A percentile compares a stretch with the other conserved stretches of the same genome.
Evolutionary conservation across 2,888 invertebrate genomes (phyloP).

Genomic region (Cynaeus angustus): DNA sequence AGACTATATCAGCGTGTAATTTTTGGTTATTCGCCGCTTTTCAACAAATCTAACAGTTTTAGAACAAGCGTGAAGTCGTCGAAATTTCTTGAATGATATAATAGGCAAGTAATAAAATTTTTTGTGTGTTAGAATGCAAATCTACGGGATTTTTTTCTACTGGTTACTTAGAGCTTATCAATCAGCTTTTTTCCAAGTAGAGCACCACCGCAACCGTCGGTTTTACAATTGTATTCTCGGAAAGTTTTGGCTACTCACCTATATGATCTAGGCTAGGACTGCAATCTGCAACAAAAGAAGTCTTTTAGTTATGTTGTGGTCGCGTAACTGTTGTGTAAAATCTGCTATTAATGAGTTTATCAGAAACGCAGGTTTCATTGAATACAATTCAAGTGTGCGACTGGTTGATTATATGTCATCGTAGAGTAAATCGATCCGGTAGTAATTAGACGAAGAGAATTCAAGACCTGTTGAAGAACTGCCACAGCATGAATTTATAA

Average conservation of each 20-base stretch:
- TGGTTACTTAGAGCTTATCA: slow-evolving; percentile 12
- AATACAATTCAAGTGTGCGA: slow-evolving; percentile 8
- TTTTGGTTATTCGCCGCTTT: slow-evolving; percentile 11
- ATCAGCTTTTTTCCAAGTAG: background rate
- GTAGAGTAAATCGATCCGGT: slow-evolving; percentile 22
- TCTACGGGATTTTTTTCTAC: slow-evolving; percentile 6
- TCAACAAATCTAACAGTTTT: slow-evolving; percentile 4
- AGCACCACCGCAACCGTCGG: slow-evolving; percentile 1
- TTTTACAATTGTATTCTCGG: slow-evolving; percentile 1
- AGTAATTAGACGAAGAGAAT: slow-evolving; percentile 30
- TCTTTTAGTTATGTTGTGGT: background rate
- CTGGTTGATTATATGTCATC: no score
- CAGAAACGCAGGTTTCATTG: no score
- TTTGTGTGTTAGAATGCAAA: background rate
- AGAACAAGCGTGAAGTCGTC: slow-evolving; percentile 21
- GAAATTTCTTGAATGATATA: slow-evolving; percentile 10
- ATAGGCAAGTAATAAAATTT: slow-evolving; percentile 5
- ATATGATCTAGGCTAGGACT: slow-evolving; percentile 4
- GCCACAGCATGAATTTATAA: slow-evolving; percentile 25
- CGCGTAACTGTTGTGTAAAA: background rate
- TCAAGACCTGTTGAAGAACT: slow-evolving; percentile 20
- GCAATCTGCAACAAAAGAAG: slow-evolving; percentile 14
- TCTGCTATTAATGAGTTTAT: no score
- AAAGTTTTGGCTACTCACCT: slow-evolving; percentile 3
- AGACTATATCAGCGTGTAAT: slow-evolving; percentile 24